These are phyloP conservation scores for Lottia scabra DNA, from an alignment of 2,888 invertebrate species.

Conservation along the genomic window DNA sequence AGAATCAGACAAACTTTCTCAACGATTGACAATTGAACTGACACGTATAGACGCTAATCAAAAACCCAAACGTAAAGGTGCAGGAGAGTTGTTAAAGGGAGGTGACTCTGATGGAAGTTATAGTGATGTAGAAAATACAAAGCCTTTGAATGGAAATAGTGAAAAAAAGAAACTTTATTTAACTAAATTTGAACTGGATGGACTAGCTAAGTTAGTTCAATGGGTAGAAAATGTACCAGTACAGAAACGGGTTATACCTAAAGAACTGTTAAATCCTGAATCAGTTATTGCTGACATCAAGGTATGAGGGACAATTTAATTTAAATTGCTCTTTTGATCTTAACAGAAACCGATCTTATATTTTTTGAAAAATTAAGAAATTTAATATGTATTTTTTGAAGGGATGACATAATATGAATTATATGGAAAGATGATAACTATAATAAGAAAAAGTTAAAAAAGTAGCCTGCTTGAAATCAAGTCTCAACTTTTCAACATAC, in stretches of 20 bases:
- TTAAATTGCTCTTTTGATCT: too few species aligned
- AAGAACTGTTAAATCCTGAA: conserved; percentile 88
- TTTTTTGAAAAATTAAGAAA: too few species aligned
- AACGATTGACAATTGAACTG: conserved; percentile 54
- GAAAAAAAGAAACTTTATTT: conserved; percentile 44
- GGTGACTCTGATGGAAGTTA: conserved; percentile 17
- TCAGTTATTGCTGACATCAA: conserved; percentile 87
- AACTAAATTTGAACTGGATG: conserved; percentile 61
- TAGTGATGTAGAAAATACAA: not conserved
- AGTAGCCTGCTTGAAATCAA: too few species aligned
- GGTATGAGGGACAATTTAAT: conserved; percentile 39
- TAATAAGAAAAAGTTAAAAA: too few species aligned
- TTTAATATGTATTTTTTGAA: too few species aligned
- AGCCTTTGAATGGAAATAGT: not conserved
- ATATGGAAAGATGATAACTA: too few species aligned
- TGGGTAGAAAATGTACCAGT: conserved; percentile 90
- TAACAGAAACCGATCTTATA: too few species aligned
- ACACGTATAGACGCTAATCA: conserved; percentile 49
- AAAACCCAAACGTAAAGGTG: conserved; percentile 13
- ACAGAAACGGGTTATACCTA: conserved; percentile 91
- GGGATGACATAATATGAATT: too few species aligned
- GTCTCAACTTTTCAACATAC: too few species aligned
- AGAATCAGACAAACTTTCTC: conserved; percentile 45
- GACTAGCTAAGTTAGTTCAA: conserved; percentile 78
- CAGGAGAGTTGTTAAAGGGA: conserved; percentile 30